Base-by-base conservation (phyloP, 2,888 invertebrate species). In the Harpagoxenus sublaevis region DNA sequence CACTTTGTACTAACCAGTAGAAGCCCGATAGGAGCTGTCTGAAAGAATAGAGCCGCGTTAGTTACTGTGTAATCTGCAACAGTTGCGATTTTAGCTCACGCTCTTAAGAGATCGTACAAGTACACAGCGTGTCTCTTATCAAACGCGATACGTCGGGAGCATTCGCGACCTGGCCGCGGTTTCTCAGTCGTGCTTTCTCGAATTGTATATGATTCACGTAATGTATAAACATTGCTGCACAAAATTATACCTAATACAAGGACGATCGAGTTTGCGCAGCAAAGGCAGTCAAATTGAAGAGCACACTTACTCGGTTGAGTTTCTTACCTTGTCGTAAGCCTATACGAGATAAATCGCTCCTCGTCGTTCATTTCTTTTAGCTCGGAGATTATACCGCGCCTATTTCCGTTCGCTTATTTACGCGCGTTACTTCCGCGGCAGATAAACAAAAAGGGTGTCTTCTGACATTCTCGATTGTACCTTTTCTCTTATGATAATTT, bases 1-100 rank as follows among this genome's bases (percentile, higher is more conserved):
- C 85, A 92, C 92, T 91, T 91, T 94, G 95, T 95, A 96, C 96
- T 97, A 97, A 97, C 97, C 97, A 97, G 96, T 96, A 97, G 96
- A 95, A 97, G 96, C 97, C 97, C 97, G 95, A 97, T 96, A 95
- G 97, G 96, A 95, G 97, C 97, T 95, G 97, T 97, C 97, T 97
- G 97, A 96, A 95, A 95, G 96, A 96, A 96, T 96, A 95, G 96
- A 94, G 88, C 93, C 92, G 92, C 92, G 93, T 94, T 94, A 94
- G 93, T 93, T 89, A 63, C 86, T 89, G 74, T 84, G 71, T 85
- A 83, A 42, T 63, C 39, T 81, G 74, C 79, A 79, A 79, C 48
- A 79, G 3, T 60, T 79, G 48, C 79, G 60, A 73, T 73, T 60
- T 79, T 81, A 74, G 35, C 71, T 78, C 71, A 31, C 78, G 71